These are phyloP conservation scores for Clepsis dumicolana DNA, from an alignment of 2,888 invertebrate genomes.

Conservation along the genomic window DNA sequence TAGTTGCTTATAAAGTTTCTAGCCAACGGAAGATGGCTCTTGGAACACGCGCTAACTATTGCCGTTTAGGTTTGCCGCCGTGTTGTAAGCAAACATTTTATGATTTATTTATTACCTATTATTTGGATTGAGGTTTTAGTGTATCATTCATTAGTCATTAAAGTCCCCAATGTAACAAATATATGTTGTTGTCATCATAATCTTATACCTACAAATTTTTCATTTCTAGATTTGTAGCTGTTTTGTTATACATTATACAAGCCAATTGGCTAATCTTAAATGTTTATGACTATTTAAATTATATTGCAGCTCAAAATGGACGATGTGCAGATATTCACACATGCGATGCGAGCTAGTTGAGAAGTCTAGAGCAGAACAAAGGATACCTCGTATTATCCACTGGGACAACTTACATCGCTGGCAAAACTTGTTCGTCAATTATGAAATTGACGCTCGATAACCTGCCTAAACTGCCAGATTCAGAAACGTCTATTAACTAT, in stretches of 20 bases:
- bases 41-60: neutral
- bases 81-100: no score
- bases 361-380: constrained; percentile 14
- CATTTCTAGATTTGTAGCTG: no score
- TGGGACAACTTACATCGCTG: constrained; percentile 5
- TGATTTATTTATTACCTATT: no score
- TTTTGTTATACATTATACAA: no score
- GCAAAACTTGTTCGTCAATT: constrained; percentile 11
- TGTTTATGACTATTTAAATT: neutral
- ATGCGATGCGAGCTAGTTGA: constrained; percentile 1
- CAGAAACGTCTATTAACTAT: neutral
- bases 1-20: neutral
- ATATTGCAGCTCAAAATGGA: neutral
- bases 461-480: neutral
- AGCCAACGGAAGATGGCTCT: neutral
- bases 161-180: no score
- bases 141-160: no score
- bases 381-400: constrained; percentile 7
- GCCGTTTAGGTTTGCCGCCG: no score
- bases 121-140: no score
- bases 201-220: no score
- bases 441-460: neutral
- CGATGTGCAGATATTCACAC: neutral
- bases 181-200: no score
- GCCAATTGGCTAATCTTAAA: no score